Evolutionary conservation across 2,797 vertebrate genomes (phyloP).

Genomic region (Acanthis flammea): DNA sequence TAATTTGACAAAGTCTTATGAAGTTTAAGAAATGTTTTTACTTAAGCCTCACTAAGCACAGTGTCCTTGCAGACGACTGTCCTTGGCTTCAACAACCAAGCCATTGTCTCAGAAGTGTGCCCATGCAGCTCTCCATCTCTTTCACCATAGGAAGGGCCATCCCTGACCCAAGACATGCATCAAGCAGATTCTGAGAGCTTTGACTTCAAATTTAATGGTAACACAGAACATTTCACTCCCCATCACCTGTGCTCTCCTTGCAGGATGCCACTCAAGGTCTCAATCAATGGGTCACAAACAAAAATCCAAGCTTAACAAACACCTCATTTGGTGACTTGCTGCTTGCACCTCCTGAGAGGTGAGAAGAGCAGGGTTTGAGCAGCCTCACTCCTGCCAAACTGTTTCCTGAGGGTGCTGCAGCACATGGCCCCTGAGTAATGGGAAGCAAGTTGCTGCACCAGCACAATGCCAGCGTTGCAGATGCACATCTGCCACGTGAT

Average conservation of each 20-base stretch:
- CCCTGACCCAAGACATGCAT: not conserved
- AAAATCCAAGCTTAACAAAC: not conserved
- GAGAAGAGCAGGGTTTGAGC: not conserved
- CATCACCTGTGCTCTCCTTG: not conserved
- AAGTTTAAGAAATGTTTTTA: not conserved
- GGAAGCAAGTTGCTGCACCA: not conserved
- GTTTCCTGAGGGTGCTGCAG: not conserved
- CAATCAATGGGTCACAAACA: not conserved
- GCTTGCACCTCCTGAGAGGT: not conserved
- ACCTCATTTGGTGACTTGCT: rapidly evolving
- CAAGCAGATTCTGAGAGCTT: not conserved
- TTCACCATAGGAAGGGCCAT: not conserved
- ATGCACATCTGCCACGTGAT: not conserved
- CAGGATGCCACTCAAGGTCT: not conserved
- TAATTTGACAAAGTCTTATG: rapidly evolving
- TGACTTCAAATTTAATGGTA: not conserved
- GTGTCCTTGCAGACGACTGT: rapidly evolving
- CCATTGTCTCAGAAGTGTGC: rapidly evolving
- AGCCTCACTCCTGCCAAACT: not conserved
- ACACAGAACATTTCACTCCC: too few relatives aligned
- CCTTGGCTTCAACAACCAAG: not conserved
- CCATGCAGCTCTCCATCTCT: not conserved
- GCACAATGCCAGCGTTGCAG: rapidly evolving
- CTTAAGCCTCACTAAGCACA: not conserved
- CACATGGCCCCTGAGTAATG: not conserved